Evolutionary conservation across 2,797 vertebrate genomes (phyloP), one percentile per base, ranked within the genome.

Genomic region (Gymnothorax javanicus): DNA sequence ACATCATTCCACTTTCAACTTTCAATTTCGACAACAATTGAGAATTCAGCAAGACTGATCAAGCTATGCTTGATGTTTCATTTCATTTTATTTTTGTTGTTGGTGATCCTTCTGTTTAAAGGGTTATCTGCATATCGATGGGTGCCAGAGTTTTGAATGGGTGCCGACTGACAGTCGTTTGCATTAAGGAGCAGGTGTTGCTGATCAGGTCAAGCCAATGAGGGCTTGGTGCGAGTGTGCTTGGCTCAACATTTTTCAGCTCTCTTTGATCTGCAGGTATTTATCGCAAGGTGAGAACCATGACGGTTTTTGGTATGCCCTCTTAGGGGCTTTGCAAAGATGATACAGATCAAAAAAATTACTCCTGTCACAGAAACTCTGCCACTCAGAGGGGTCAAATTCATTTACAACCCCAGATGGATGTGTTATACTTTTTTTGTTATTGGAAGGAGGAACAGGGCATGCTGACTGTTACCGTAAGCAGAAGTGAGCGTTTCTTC

Each of bases 281-380:
- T 86, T 84, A 69, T n/a, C 33, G 20, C 67, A 91, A 92, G 91
- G 90, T 91, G 91, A 93, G 89, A 90, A 93, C 89, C 91, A 89
- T 93, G 95, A 93, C 93, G 92, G 92, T 88, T 92, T 90, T 92
- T 95, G 94, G 92, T 93, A 94, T 90, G 91, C 90, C 85, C 91
- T 56, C 82, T 89, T 91, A 90, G 75, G 86, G 86, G 91, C 91
- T 92, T 91, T 91, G 89, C 84, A 89, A 91, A 89, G 91, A 91
- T 89, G 93, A 94, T 94, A 92, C 83, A 93, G 95, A 93, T 95
- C n/a, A 92, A 93, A 87, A 92, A 90, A 93, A 90, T 58, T 87
- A 90, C 91, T 90, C 71, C 87, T 90, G 91, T 87, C 90, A 88
- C 92, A 93, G 94, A 93, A 94, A 91, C 92, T 87, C 90, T 43